phyloP scores from a whole-genome alignment of 2,888 invertebrate species.

The Rhodophaea formosa region DNA sequence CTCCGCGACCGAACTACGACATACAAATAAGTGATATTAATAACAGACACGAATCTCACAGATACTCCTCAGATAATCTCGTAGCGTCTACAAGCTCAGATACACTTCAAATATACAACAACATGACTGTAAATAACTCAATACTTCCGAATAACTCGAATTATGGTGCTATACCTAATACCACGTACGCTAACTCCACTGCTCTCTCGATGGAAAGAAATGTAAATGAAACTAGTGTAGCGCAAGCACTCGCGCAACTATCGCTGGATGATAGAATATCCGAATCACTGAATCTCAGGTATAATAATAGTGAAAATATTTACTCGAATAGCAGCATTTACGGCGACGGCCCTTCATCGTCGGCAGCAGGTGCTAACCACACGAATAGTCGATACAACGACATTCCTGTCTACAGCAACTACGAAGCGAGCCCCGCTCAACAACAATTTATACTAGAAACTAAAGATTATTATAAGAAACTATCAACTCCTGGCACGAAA shows the following conservation, averaged over 20 bases:
- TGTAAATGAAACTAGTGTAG: slow-evolving; percentile 35
- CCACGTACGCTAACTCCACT: slow-evolving; percentile 45
- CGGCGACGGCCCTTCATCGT: slow-evolving; percentile 39
- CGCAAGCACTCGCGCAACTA: slow-evolving; percentile 53
- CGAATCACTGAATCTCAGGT: slow-evolving; percentile 72
- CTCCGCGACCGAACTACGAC: slow-evolving; percentile 39
- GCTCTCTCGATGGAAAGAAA: slow-evolving; percentile 48
- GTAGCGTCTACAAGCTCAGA: slow-evolving; percentile 35
- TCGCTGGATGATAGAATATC: slow-evolving; percentile 75
- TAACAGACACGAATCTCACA: slow-evolving; percentile 53
- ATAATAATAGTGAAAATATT: slow-evolving; percentile 59
- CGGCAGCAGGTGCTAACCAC: slow-evolving; percentile 36
- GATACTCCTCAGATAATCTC: slow-evolving; percentile 44
- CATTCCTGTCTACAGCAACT: slow-evolving; percentile 62
- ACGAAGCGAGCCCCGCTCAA: slow-evolving; percentile 56
- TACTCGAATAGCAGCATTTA: slow-evolving; percentile 52
- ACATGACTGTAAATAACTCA: slow-evolving; percentile 39
- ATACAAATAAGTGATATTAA: slow-evolving; percentile 37
- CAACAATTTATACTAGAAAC: slow-evolving; percentile 68
- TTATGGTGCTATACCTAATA: slow-evolving; percentile 44
- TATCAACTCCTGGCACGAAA: slow-evolving; percentile 54
- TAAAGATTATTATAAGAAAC: slow-evolving; percentile 70
- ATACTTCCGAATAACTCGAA: slow-evolving; percentile 34
- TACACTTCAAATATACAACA: slow-evolving; percentile 46
- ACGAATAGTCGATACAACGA: slow-evolving; percentile 49